Conservation (phyloP, 2,888 invertebrate genomes). For the Hybos culiciformis region DNA sequence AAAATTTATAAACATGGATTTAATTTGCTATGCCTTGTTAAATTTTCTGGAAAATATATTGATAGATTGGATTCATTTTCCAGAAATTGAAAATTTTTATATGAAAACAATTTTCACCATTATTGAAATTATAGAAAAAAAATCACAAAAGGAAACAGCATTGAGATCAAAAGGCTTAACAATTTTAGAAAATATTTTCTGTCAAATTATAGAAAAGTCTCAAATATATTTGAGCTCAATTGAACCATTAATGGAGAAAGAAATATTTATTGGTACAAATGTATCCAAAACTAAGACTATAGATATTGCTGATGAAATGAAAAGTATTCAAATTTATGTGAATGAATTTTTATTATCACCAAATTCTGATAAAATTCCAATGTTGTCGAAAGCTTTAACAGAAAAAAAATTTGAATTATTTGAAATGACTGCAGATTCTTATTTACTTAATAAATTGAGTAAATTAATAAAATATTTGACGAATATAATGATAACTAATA, state of each 20-base stretch:
- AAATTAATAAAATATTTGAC: constrained; percentile 37
- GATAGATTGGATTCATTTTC: neutral
- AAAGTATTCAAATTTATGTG: neutral
- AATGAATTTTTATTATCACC: neutral
- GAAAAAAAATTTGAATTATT: too few species aligned
- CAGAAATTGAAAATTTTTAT: neutral
- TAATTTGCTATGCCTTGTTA: neutral
- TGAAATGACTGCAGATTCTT: neutral
- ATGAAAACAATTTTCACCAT: neutral
- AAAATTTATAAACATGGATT: neutral
- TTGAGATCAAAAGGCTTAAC: neutral
- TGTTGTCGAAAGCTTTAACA: too few species aligned
- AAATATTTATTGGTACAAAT: neutral
- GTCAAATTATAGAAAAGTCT: neutral
- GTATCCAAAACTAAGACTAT: neutral
- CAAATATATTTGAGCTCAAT: neutral
- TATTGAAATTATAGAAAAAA: neutral
- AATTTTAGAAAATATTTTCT: neutral
- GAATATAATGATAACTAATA: too few species aligned
- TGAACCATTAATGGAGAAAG: neutral
- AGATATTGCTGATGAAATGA: neutral
- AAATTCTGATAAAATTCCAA: neutral
- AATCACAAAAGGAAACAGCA: neutral
- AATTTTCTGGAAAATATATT: neutral
- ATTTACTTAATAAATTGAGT: constrained; percentile 29